Base-by-base conservation (phyloP, 2,113 vertebrate genomes). In the Rostratula benghalensis region DNA sequence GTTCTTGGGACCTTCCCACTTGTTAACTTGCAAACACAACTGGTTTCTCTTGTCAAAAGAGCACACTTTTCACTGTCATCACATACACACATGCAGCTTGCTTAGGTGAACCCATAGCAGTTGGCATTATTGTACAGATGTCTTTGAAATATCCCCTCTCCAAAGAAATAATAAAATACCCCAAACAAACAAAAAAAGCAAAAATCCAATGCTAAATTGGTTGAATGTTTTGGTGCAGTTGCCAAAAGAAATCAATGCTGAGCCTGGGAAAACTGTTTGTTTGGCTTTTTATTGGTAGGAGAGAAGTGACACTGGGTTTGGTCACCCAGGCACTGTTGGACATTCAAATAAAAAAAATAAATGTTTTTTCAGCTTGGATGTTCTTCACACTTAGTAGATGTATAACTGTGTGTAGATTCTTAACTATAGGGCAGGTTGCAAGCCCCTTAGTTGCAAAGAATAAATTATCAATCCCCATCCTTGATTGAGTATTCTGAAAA, bases 261-360 rank as follows among this genome's bases (percentile, higher is more conserved):
- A 79, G 74, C 61, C 75, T 85, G 59, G 54, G 54, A 73, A 90
- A 87, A 31, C 37, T 93, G 45, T 83, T 95, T 95, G 50, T 82
- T 86, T 70, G 27, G 64, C 16, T 61, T 93, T 93, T 89, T 85
- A 81, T 81, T 83, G 75, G 61, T 75, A 78, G 60, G 45, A 65
- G 79, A 93, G 71, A 93, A 87, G 51, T 89, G 60, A 43, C 69
- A 67, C 30, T 46, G 45, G 51, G 10, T 77, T 92, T 68, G 67
- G 48, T 89, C 54, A n/a, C 63, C 81, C 9, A 13, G 84, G 46
- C 5, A 12, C 25, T 73, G 46, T 84, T 88, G 3, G 25, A 86
- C 48, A 54, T 89, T 50, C 59, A 76, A 33, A 69, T 53, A 7
- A 4, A 56, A 45, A 71, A 67, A 37, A 63, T 45, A 3, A 2